These are phyloP conservation scores for Xylocampa areola DNA, from an alignment of 2,888 invertebrate species.

Conservation along the genomic window DNA sequence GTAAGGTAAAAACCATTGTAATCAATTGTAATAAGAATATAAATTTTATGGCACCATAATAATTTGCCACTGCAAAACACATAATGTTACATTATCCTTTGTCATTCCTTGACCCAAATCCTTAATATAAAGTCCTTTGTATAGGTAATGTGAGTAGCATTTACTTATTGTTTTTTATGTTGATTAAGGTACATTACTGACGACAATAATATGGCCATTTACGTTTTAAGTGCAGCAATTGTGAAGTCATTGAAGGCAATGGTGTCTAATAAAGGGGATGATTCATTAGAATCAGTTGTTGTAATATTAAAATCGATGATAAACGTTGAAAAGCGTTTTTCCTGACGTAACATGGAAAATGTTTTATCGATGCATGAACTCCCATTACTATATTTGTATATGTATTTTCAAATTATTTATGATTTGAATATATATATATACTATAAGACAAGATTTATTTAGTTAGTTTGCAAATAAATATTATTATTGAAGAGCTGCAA, in stretches of 20 bases:
- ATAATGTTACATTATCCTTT: slow-evolving; percentile 35
- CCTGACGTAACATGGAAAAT: background rate
- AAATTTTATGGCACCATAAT: slow-evolving; percentile 21
- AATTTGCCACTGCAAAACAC: slow-evolving; percentile 16
- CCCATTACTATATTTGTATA: background rate
- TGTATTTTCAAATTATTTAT: no score
- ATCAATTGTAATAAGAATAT: slow-evolving; percentile 14
- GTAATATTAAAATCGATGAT: slow-evolving; percentile 21
- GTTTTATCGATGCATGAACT: background rate
- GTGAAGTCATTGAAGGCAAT: slow-evolving; percentile 30
- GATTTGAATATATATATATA: no score
- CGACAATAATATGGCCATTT: slow-evolving; percentile 43
- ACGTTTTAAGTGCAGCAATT: slow-evolving; percentile 48
- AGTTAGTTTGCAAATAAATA: no score
- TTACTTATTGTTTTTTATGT: slow-evolving; percentile 51
- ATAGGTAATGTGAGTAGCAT: slow-evolving; percentile 26
- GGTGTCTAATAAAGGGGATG: slow-evolving; percentile 18
- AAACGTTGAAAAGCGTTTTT: slow-evolving; percentile 4
- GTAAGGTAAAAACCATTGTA: background rate
- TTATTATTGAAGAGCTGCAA: no score
- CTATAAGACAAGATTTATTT: no score
- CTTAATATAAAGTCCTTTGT: slow-evolving; percentile 28
- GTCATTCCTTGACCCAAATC: slow-evolving; percentile 46
- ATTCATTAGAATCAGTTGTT: slow-evolving; percentile 25
- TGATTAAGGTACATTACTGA: slow-evolving; percentile 38